Evolutionary conservation across 2,888 invertebrate species (phyloP).

Genomic region (Harpalus rubripes): DNA sequence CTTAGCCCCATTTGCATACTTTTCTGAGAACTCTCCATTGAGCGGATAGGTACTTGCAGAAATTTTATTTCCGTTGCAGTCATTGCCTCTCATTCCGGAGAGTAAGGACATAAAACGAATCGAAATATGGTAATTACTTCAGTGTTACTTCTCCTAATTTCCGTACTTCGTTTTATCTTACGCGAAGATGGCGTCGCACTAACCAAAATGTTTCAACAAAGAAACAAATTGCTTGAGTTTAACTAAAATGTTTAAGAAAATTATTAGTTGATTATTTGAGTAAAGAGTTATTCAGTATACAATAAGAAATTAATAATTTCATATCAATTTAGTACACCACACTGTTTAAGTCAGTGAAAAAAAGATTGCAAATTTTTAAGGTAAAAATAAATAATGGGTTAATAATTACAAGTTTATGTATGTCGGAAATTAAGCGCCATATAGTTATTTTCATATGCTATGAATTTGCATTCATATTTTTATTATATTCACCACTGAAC

Average conservation of each 20-base stretch:
- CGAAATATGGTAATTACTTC: constrained; percentile 34
- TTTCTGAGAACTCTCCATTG: not conserved
- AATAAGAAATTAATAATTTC: not conserved
- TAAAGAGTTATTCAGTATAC: not conserved
- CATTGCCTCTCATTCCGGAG: constrained; percentile 13
- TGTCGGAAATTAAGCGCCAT: no score
- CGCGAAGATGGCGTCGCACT: not conserved
- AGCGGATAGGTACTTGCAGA: constrained; percentile 3
- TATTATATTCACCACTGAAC: no score
- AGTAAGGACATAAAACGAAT: constrained; percentile 29
- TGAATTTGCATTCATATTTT: no score
- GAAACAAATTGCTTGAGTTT: not conserved
- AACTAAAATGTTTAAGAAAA: not conserved
- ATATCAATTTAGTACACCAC: no score
- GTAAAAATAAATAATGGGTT: no score
- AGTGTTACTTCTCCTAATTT: constrained; percentile 17
- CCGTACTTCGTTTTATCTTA: not conserved
- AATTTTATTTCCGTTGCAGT: constrained; percentile 45
- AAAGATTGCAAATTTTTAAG: no score
- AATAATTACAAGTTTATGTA: no score
- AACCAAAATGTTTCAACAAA: not conserved
- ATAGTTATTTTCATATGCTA: no score
- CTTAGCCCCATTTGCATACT: constrained; percentile 4
- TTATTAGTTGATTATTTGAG: not conserved
- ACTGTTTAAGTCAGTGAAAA: no score